Evolutionary conservation across 2,888 invertebrate species (phyloP).

Genomic region (Kryphioiulus occultus): DNA sequence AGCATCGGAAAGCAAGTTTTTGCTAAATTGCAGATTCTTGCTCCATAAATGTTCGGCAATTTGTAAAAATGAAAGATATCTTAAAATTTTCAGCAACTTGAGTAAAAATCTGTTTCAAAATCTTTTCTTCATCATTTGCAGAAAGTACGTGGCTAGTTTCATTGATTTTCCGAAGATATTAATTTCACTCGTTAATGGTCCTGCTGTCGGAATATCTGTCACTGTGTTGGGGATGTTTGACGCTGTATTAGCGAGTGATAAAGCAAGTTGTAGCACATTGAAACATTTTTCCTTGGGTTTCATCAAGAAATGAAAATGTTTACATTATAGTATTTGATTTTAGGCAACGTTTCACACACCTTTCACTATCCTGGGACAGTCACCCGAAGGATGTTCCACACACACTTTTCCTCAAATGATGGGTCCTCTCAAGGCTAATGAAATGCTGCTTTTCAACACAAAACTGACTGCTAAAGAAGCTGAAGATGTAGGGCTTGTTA

Average conservation of each 20-base stretch:
- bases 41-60: too few species aligned
- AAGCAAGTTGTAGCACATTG: slow-evolving; percentile 65
- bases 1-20: neutral
- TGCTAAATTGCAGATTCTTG: too few species aligned
- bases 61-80: too few species aligned
- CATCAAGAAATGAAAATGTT: neutral
- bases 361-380: slow-evolving; percentile 82
- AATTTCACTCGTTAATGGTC: slow-evolving; percentile 90
- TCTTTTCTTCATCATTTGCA: slow-evolving; percentile 60
- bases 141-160: slow-evolving; percentile 75
- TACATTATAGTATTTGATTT: slow-evolving; percentile 9
- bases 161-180: slow-evolving; percentile 89
- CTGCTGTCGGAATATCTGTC: slow-evolving; percentile 88
- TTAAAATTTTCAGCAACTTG: neutral
- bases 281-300: neutral
- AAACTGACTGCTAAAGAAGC: slow-evolving; percentile 84
- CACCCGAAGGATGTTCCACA: slow-evolving; percentile 89
- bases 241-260: slow-evolving; percentile 85
- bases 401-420: slow-evolving; percentile 83
- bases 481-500: slow-evolving; percentile 76
- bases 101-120: neutral
- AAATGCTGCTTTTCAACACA: slow-evolving; percentile 72
- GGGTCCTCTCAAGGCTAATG: slow-evolving; percentile 77
- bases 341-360: slow-evolving; percentile 90
- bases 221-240: slow-evolving; percentile 88